These are phyloP conservation scores for Leucophenga montana DNA, from an alignment of 2,888 invertebrate genomes.

Conservation along the genomic window DNA sequence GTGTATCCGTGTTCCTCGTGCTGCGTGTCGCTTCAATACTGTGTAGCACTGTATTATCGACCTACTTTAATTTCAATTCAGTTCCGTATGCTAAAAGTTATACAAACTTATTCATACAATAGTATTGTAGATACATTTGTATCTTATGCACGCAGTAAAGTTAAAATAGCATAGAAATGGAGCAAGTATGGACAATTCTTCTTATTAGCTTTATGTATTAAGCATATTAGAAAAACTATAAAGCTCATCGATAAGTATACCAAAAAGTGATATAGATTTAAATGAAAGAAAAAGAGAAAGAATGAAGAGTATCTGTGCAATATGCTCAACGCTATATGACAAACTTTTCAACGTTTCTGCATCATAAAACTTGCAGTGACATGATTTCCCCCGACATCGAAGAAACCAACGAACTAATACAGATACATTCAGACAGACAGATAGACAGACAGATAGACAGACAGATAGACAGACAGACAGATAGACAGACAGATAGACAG, in stretches of 20 bases:
- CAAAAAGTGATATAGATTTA: background rate
- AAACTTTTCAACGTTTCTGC: conserved; percentile 20
- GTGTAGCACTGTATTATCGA: background rate
- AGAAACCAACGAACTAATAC: background rate
- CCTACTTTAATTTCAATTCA: background rate
- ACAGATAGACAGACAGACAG: too few relatives aligned
- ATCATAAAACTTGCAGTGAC: conserved; percentile 12
- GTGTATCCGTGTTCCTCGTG: background rate
- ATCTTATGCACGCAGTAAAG: background rate
- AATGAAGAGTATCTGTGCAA: background rate
- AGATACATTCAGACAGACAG: background rate
- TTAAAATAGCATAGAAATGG: too few relatives aligned
- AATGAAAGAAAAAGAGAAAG: background rate
- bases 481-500: too few relatives aligned
- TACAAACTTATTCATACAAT: background rate
- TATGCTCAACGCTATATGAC: conserved; percentile 5
- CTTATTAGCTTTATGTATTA: conserved; percentile 1
- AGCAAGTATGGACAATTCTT: background rate
- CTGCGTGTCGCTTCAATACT: background rate
- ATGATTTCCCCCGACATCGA: background rate
- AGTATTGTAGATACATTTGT: background rate
- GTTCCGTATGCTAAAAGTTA: background rate
- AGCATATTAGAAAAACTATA: background rate
- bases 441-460: too few relatives aligned
- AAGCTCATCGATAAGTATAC: background rate